Conservation (phyloP, 2,888 invertebrate genomes). For the Helicoverpa assulta region DNA sequence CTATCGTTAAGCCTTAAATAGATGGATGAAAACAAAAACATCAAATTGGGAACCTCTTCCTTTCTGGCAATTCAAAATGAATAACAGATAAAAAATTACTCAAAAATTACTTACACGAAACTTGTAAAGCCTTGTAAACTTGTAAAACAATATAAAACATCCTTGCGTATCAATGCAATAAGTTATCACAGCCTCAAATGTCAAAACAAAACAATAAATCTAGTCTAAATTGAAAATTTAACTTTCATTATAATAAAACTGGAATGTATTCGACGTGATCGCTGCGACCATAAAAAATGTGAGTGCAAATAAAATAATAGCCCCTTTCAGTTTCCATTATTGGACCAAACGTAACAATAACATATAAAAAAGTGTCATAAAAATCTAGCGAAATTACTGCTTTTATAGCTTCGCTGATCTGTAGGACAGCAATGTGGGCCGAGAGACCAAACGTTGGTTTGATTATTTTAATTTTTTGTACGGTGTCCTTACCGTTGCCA, state of each 20-base stretch:
- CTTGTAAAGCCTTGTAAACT: too few relatives aligned
- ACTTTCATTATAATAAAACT: slow-evolving; percentile 54
- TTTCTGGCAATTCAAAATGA: too few relatives aligned
- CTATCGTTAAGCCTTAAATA: too few relatives aligned
- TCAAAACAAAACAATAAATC: slow-evolving; percentile 18
- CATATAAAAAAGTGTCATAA: slow-evolving; percentile 79
- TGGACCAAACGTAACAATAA: slow-evolving; percentile 70
- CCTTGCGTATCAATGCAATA: too few relatives aligned
- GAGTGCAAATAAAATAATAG: slow-evolving; percentile 73
- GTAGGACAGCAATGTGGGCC: slow-evolving; percentile 33
- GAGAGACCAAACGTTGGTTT: slow-evolving; percentile 52
- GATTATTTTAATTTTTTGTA: too few relatives aligned
- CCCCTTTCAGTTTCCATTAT: slow-evolving; percentile 73
- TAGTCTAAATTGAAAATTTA: slow-evolving; percentile 57
- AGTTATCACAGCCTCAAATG: too few relatives aligned
- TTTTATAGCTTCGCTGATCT: slow-evolving; percentile 61
- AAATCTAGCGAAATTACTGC: slow-evolving; percentile 76
- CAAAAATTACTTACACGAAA: too few relatives aligned
- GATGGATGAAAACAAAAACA: too few relatives aligned
- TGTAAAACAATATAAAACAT: too few relatives aligned
- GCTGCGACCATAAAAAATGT: slow-evolving; percentile 63
- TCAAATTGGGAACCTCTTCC: too few relatives aligned
- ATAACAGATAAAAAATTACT: too few relatives aligned
- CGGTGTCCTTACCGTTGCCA: too few relatives aligned
- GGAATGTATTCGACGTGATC: slow-evolving; percentile 59